phyloP scores from a whole-genome alignment of 2,113 vertebrate species.

The Cervus canadensis region DNA sequence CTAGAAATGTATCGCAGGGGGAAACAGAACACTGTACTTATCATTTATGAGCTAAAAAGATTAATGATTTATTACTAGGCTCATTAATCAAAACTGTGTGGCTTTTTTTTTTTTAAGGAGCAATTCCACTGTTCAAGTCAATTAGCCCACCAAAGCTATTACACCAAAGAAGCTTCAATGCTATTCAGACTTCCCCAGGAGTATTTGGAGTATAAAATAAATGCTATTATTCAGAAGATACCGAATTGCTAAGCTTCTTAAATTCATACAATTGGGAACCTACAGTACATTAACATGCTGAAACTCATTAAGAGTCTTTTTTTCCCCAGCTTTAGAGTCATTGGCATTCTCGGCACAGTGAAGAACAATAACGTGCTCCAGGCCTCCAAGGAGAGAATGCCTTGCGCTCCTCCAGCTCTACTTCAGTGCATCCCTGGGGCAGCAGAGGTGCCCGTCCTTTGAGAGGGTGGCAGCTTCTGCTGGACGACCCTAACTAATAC shows the following conservation, averaged over 20 bases:
- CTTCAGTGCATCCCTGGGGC: constrained; percentile 74
- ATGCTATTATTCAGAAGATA: constrained; percentile 82
- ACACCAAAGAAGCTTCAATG: constrained; percentile 74
- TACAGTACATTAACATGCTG: constrained; percentile 82
- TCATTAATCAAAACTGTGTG: constrained; percentile 84
- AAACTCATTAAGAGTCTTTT: constrained; percentile 82
- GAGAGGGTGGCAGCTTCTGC: constrained; percentile 37
- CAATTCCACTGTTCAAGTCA: constrained; percentile 79
- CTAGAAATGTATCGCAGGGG: constrained; percentile 56
- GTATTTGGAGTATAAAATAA: constrained; percentile 83
- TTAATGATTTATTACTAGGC: constrained; percentile 84
- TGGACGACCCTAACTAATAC: constrained; percentile 35
- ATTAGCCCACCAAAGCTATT: constrained; percentile 82
- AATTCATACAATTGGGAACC: constrained; percentile 82
- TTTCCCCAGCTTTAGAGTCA: constrained; percentile 67
- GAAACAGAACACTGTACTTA: constrained; percentile 65
- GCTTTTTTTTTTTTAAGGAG: constrained; percentile 65
- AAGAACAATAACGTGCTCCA: constrained; percentile 75
- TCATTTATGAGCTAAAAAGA: constrained; percentile 79
- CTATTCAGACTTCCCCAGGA: constrained; percentile 79
- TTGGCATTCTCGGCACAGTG: constrained; percentile 70
- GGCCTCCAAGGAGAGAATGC: constrained; percentile 66
- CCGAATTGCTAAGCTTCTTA: constrained; percentile 83
- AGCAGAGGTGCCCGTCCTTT: constrained; percentile 62
- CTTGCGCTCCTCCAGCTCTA: constrained; percentile 52